phyloP scores from a whole-genome alignment of 2,797 vertebrate species.

The Apodemus agrarius region DNA sequence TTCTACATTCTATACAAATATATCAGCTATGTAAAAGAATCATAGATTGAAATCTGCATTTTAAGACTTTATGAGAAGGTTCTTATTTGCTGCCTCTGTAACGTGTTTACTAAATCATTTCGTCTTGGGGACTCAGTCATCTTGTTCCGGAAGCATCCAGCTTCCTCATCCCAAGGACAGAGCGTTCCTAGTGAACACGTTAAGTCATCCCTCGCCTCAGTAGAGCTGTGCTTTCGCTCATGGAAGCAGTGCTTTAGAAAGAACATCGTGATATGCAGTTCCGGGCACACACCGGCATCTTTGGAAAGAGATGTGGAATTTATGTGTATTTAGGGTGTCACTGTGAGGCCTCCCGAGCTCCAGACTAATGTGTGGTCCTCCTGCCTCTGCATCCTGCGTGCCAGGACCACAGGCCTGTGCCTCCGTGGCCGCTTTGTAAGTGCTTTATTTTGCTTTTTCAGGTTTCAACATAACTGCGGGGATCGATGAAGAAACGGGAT shows the following conservation, averaged over 20 bases:
- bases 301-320: not conserved
- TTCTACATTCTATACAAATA: not conserved
- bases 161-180: not conserved
- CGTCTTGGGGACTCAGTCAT: not conserved
- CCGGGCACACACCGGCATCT: not conserved
- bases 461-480: constrained; percentile 91
- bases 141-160: not conserved
- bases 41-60: not conserved
- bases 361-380: not conserved
- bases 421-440: not conserved
- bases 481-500: constrained; percentile 90
- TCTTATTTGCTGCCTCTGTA: not conserved
- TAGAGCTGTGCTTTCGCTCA: not conserved
- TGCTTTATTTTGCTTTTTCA: constrained; percentile 73
- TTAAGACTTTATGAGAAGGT: not conserved
- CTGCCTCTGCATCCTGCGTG: not conserved
- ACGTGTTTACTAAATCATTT: not conserved
- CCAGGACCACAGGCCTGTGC: not conserved
- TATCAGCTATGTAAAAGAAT: not conserved
- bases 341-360: not conserved
- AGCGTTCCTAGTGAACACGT: not conserved
- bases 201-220: not conserved
- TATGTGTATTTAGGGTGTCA: not conserved
- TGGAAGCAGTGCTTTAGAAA: not conserved
- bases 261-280: not conserved